phyloP scores from a whole-genome alignment of 2,113 vertebrate genomes.

The Phodopus roborovskii region DNA sequence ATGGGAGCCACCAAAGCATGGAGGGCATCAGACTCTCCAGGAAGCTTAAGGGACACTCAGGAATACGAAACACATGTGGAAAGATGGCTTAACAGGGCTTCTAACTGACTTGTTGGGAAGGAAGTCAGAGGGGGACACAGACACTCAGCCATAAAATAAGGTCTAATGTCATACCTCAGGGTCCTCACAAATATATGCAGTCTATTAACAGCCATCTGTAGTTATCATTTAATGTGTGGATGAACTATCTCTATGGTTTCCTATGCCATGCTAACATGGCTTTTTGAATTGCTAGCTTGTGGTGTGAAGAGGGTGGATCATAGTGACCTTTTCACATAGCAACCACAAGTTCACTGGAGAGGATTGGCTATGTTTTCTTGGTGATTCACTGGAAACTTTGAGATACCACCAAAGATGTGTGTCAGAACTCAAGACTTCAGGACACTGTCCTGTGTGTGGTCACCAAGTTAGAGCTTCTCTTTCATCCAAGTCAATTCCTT shows the following conservation, averaged over 20 bases:
- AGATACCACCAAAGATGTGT: constrained; percentile 64
- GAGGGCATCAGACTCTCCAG: not conserved
- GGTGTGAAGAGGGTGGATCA: constrained; percentile 37
- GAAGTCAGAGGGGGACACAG: not conserved
- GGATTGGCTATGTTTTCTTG: constrained; percentile 61
- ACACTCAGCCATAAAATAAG: not conserved
- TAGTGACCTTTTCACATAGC: constrained; percentile 62
- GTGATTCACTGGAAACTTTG: constrained; percentile 73
- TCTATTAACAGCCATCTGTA: not conserved
- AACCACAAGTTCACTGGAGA: constrained; percentile 30
- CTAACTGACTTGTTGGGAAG: not conserved
- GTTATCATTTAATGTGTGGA: not conserved
- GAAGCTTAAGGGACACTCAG: not conserved
- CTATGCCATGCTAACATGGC: not conserved
- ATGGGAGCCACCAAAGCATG: not conserved
- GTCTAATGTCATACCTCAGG: not conserved
- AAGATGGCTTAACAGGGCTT: not conserved
- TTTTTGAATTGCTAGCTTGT: constrained; percentile 6
- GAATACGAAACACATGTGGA: not conserved
- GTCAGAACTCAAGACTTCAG: constrained; percentile 39
- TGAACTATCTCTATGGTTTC: not conserved
- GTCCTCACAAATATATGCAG: not conserved
- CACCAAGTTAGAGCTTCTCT: constrained; percentile 57
- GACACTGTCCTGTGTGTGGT: constrained; percentile 61
- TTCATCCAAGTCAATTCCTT: constrained; percentile 53